Percentiles rank a stretch among this genome's conserved stretches.
These are phyloP conservation scores for Elachura formosa DNA, from an alignment of 2,113 vertebrate genomes.

Conservation along the genomic window DNA sequence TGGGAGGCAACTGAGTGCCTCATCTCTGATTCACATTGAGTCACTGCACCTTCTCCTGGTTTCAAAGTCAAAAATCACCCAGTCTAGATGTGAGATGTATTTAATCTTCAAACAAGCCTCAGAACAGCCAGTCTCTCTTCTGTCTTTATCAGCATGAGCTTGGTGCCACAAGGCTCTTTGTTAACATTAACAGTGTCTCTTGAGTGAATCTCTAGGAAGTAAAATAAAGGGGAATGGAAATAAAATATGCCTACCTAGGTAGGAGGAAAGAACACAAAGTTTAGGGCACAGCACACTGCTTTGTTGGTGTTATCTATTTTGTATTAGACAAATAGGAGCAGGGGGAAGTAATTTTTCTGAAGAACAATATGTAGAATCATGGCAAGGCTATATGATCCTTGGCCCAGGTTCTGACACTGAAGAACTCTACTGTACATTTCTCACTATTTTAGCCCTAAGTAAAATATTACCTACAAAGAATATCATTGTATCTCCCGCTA, in stretches of 20 bases:
- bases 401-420: not conserved
- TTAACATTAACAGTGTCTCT: not conserved
- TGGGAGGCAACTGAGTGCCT: not conserved
- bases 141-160: not conserved
- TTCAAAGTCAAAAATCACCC: not conserved
- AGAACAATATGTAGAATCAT: not conserved
- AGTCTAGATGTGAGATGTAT: not conserved
- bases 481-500: not conserved
- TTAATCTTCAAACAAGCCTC: conserved; percentile 13
- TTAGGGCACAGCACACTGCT: not conserved
- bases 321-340: not conserved
- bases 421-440: not conserved
- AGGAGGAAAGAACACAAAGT: not conserved
- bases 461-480: not conserved
- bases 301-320: not conserved
- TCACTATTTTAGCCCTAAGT: not conserved
- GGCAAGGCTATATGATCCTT: not conserved
- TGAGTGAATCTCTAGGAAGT: not conserved
- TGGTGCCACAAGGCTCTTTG: not conserved
- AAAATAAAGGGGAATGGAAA: not conserved
- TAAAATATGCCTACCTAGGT: not conserved
- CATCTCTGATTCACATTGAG: not conserved
- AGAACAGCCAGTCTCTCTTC: not conserved
- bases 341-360: not conserved
- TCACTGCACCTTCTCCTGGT: not conserved